Base-by-base conservation (phyloP, 2,113 vertebrate genomes). In the Propithecus coquereli region DNA sequence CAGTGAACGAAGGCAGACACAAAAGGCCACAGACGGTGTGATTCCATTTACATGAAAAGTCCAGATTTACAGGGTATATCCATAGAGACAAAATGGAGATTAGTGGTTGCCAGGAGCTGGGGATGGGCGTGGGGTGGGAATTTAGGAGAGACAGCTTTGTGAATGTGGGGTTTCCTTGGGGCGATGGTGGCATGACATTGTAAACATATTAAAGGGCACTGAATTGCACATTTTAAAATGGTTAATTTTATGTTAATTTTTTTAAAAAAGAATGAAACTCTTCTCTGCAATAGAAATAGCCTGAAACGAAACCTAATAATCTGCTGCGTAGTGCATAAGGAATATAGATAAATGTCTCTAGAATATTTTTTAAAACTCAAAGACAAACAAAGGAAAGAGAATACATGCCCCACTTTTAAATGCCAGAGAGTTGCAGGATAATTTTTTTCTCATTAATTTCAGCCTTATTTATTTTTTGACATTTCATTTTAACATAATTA, bases 321-420 rank as follows among this genome's bases (percentile, higher is more conserved):
- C 65, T 1, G 0, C 65, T 1, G 0, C 1, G 30, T 27, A 27
- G 18, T n/a, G 10, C 34, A 23, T 40, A 80, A 40, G 34, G 43
- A 27, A 20, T 25, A 10, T 16, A 81, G 13, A 50, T 34, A 43
- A 88, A 88, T 6, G 14, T 11, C 47, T 88, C 22, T 6, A 25
- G 3, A 71, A 7, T 13, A 45, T 34, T 43, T 66, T 43, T 30
- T 20, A 3, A 3, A 45, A 37, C 23, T 40, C 9, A 12, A 68
- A 47, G 23, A 10, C 10, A 73, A 68, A 59, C 91, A 81, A 54
- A 74, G 16, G 34, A 8, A 66, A 68, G 85, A 77, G 2, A 85
- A 68, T 6, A 25, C 25, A 40, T 7, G 14, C 2, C 5, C 23
- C 16, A 22, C 52, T 43, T 79, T 40, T 79, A 40, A 70, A 30